Percentiles rank a stretch among this genome's conserved stretches.
Evolutionary conservation across 2,888 invertebrate species (phyloP).

Genomic region (Blera fallax): DNA sequence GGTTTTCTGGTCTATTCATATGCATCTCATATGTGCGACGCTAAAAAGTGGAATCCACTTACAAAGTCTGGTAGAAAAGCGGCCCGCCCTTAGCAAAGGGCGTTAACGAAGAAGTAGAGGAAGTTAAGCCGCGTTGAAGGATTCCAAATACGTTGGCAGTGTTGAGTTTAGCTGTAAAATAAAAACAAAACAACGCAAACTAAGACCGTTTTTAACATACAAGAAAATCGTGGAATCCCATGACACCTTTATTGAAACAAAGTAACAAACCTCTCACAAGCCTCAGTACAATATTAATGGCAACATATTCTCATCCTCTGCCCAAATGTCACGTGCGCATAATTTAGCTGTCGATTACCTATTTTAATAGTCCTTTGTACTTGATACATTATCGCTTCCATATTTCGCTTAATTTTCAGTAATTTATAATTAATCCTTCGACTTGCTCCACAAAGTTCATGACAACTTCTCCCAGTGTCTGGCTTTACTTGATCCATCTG

Average conservation of each 20-base stretch:
- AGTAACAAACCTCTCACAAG: not conserved
- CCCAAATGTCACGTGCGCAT: slow-evolving; percentile 71
- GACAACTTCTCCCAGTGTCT: slow-evolving; percentile 63
- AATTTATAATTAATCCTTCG: slow-evolving; percentile 74
- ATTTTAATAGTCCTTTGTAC: slow-evolving; percentile 73
- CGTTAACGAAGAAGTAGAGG: too few species aligned
- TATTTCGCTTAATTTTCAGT: slow-evolving; percentile 75
- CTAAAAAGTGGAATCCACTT: too few species aligned
- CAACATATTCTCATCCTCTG: slow-evolving; percentile 73
- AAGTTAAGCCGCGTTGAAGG: too few species aligned
- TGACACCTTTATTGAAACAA: not conserved
- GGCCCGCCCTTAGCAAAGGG: too few species aligned
- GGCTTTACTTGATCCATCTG: not conserved
- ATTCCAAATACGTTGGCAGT: too few species aligned
- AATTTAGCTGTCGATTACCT: slow-evolving; percentile 75
- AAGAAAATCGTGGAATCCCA: not conserved
- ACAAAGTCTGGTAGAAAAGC: too few species aligned
- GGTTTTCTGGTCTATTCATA: too few species aligned
- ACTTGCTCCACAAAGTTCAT: slow-evolving; percentile 73
- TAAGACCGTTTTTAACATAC: too few species aligned
- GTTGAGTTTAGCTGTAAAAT: too few species aligned
- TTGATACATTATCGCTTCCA: slow-evolving; percentile 74
- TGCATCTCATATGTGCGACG: too few species aligned
- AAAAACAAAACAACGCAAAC: too few species aligned
- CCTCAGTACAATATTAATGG: slow-evolving; percentile 63